Conservation (phyloP, 2,113 vertebrate genomes). For the Tauraco erythrolophus region DNA sequence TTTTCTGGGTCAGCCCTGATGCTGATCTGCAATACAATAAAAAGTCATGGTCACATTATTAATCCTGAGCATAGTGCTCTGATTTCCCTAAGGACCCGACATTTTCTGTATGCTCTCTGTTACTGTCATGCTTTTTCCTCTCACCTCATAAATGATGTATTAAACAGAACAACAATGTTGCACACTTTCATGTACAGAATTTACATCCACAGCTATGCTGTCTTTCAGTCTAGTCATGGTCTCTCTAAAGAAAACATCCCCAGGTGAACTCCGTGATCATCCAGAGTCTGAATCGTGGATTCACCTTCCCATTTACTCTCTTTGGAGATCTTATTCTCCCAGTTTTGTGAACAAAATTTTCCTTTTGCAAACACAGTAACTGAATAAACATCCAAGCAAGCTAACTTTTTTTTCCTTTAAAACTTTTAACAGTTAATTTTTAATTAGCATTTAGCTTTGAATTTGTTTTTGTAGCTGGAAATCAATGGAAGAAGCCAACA, state of each 20-base stretch:
- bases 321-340: not conserved
- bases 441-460: not conserved
- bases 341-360: not conserved
- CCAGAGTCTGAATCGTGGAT: not conserved
- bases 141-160: not conserved
- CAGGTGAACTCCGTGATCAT: not conserved
- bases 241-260: not conserved
- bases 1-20: not conserved
- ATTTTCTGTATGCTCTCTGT: not conserved
- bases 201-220: not conserved
- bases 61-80: not conserved
- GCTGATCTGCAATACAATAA: not conserved
- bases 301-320: not conserved
- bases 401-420: not conserved
- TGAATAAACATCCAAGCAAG: not conserved
- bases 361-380: not conserved
- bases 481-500: slow-evolving; percentile 3
- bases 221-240: not conserved
- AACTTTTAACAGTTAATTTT: not conserved
- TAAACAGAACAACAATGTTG: not conserved
- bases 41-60: not conserved
- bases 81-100: not conserved
- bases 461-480: not conserved
- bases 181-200: not conserved
- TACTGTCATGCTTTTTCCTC: not conserved